Percentiles rank a stretch among this genome's conserved stretches.
Conservation (phyloP, 2,113 vertebrate species). For the Bubo bubo region DNA sequence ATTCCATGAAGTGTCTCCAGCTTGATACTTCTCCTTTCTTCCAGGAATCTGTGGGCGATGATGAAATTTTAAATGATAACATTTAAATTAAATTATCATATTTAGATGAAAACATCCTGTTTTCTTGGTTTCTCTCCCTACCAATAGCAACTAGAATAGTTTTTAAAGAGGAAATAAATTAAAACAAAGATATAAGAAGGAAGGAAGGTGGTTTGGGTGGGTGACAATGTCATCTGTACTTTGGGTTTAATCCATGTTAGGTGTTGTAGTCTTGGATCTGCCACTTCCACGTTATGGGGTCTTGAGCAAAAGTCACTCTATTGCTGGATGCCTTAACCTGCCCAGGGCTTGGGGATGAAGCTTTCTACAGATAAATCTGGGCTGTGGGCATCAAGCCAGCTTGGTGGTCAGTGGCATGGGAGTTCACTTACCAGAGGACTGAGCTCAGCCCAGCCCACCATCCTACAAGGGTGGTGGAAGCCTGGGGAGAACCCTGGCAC, state of each 20-base stretch:
- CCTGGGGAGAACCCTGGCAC: neutral
- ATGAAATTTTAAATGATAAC: neutral
- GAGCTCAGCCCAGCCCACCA: neutral
- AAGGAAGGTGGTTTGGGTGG: neutral
- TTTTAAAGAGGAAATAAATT: neutral
- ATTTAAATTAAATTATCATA: neutral
- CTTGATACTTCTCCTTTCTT: neutral
- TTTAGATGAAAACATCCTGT: neutral
- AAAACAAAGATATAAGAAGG: neutral
- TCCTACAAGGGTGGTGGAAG: neutral
- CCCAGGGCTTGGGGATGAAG: neutral
- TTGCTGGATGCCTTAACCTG: neutral
- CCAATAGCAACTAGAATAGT: neutral
- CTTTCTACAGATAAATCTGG: neutral
- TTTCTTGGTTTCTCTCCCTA: neutral
- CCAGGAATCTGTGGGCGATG: neutral
- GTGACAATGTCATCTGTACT: neutral
- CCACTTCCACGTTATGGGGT: neutral
- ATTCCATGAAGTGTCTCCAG: neutral
- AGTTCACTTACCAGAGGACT: neutral
- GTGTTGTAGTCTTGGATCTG: neutral
- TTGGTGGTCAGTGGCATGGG: neutral
- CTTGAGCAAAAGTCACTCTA: neutral
- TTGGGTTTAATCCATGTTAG: neutral
- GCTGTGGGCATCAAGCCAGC: neutral